These are phyloP conservation scores for Nasua narica DNA, from an alignment of 2,797 vertebrate species.

Conservation along the genomic window DNA sequence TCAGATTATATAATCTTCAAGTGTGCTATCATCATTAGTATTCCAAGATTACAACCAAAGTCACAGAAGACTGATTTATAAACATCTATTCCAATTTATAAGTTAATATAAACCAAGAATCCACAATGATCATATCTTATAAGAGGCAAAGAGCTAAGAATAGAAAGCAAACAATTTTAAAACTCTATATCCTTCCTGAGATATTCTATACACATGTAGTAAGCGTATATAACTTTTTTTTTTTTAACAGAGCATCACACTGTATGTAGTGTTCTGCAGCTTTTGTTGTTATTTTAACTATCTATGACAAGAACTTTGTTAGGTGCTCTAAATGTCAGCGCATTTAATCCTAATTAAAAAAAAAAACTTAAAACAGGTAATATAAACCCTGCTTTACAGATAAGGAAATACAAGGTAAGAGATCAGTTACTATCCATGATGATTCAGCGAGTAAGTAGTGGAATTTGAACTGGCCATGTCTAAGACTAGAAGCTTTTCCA, in stretches of 20 bases:
- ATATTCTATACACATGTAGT: too few species aligned
- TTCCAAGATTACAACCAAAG: background rate
- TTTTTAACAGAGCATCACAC: too few species aligned
- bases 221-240: too few species aligned
- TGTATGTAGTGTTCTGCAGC: too few species aligned
- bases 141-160: background rate
- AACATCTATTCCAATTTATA: background rate
- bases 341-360: background rate
- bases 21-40: background rate
- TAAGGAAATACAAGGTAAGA: background rate
- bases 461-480: background rate
- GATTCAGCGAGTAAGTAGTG: background rate
- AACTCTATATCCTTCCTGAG: background rate
- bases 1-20: background rate
- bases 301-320: background rate
- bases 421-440: background rate
- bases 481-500: background rate
- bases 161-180: background rate
- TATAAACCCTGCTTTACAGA: background rate
- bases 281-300: too few species aligned
- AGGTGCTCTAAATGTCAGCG: background rate
- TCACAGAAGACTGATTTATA: background rate
- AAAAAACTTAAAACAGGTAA: background rate
- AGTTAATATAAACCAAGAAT: background rate
- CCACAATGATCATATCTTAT: background rate